Conservation (phyloP, 2,888 invertebrate genomes). For the Himalopsyche japonica region DNA sequence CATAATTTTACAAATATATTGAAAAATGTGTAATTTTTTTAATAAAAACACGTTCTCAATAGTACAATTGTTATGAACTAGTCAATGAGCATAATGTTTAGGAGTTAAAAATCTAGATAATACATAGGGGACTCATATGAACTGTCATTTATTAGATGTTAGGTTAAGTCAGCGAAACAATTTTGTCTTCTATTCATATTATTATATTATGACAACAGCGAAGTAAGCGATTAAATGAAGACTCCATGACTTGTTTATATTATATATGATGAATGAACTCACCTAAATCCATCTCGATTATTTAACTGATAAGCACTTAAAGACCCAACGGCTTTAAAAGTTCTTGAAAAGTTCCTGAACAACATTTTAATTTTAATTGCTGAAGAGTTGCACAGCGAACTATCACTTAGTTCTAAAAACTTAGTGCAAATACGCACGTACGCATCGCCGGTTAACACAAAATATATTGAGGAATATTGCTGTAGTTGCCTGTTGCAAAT, state of each 20-base stretch:
- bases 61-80: too few species aligned
- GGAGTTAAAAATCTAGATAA: too few species aligned
- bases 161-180: not conserved
- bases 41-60: too few species aligned
- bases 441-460: not conserved
- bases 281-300: slow-evolving; percentile 34
- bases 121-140: too few species aligned
- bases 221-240: not conserved
- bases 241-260: not conserved
- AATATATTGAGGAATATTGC: not conserved
- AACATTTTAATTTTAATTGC: slow-evolving; percentile 15
- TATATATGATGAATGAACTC: not conserved
- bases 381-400: not conserved
- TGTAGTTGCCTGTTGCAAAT: slow-evolving; percentile 27
- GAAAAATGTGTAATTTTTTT: too few species aligned
- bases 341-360: slow-evolving; percentile 16
- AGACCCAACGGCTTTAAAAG: slow-evolving; percentile 26
- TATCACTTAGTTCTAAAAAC: not conserved
- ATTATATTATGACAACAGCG: not conserved
- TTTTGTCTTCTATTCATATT: not conserved
- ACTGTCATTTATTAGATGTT: not conserved
- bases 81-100: too few species aligned
- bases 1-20: too few species aligned
- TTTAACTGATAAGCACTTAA: slow-evolving; percentile 21
- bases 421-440: not conserved